Percentiles rank a stretch among this genome's conserved stretches.
phyloP scores from a whole-genome alignment of 2,888 invertebrate species.

The Cinara cedri region DNA sequence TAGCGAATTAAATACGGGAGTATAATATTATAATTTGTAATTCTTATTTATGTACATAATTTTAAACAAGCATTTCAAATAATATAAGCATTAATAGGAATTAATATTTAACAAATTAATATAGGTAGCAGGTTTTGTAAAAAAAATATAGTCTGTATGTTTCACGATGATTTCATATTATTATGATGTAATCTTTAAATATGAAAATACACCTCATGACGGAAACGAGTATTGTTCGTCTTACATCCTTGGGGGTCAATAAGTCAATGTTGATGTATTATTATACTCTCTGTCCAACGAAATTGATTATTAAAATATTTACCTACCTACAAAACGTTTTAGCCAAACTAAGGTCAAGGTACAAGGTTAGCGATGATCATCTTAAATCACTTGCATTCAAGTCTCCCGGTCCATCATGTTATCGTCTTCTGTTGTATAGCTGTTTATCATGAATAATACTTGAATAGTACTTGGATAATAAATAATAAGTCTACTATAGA shows the following conservation, averaged over 20 bases:
- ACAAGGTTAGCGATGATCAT: constrained; percentile 37
- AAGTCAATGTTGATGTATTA: constrained; percentile 45
- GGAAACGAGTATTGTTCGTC: constrained; percentile 4
- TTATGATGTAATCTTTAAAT: background rate
- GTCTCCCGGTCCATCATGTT: constrained; percentile 7
- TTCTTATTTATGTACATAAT: no score
- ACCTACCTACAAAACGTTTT: constrained; percentile 21
- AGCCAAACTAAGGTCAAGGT: constrained; percentile 26
- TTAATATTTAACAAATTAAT: no score
- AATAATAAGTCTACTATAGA: no score
- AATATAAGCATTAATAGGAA: no score
- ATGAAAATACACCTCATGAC: background rate
- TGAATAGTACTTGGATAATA: no score
- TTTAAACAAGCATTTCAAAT: no score
- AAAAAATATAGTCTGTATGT: background rate
- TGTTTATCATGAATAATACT: background rate
- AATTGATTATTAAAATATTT: constrained; percentile 33
- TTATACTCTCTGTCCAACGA: background rate
- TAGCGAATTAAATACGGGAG: no score
- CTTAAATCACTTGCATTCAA: constrained; percentile 31
- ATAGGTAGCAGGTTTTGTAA: background rate
- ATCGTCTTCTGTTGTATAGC: no score
- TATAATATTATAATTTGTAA: no score
- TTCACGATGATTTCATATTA: background rate
- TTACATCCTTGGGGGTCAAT: constrained; percentile 27